A percentile compares a stretch with the other conserved stretches of the same genome.
phyloP scores from a whole-genome alignment of 2,888 invertebrate genomes.

The Marronus borbonicus region DNA sequence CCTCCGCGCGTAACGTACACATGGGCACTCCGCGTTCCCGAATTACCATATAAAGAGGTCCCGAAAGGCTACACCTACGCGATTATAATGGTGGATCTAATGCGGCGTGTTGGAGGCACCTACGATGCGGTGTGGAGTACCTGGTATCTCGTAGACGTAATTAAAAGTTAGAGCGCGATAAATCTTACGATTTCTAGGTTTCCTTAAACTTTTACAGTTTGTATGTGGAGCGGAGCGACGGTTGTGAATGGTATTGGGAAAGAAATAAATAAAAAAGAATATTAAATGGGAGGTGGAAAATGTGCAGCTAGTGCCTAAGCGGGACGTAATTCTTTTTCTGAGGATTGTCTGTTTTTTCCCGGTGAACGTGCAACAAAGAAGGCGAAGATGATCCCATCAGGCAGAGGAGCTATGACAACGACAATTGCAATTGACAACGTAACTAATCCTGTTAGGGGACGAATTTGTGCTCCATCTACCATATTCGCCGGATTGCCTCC shows the following conservation, averaged over 20 bases:
- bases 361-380: no score
- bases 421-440: no score
- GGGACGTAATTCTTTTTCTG: no score
- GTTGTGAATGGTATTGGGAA: not conserved
- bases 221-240: not conserved
- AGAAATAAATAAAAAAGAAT: not conserved
- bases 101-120: not conserved
- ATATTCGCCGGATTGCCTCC: no score
- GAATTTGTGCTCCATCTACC: no score
- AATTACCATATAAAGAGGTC: conserved; percentile 25
- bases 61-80: conserved; percentile 3
- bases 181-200: conserved; percentile 52
- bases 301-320: no score
- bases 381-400: no score
- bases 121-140: not conserved
- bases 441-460: no score
- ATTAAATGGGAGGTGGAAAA: no score
- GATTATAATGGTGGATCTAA: not conserved
- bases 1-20: not conserved
- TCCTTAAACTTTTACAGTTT: not conserved
- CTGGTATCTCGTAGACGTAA: conserved; percentile 9
- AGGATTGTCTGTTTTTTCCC: no score
- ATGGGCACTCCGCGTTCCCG: not conserved
- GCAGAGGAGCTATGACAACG: no score
- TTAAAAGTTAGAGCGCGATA: conserved; percentile 20